These are phyloP conservation scores for Serripes groenlandicus DNA, from an alignment of 2,888 invertebrate genomes.

Conservation along the genomic window DNA sequence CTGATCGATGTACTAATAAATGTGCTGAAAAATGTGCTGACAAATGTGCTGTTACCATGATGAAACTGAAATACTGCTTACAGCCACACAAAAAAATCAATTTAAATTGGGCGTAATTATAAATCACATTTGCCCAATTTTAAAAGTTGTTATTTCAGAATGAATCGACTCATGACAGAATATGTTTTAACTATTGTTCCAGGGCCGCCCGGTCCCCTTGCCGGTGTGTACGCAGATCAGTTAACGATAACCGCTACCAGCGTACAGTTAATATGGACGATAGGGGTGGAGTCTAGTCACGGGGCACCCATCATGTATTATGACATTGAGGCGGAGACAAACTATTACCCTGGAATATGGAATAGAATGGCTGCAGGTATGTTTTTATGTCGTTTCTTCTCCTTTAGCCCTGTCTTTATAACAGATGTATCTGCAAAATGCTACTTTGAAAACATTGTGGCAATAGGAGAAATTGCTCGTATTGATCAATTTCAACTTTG, in stretches of 20 bases:
- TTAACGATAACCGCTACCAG: constrained; percentile 35
- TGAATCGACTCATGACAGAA: no score
- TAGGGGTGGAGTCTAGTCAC: constrained; percentile 19
- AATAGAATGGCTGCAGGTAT: constrained; percentile 44
- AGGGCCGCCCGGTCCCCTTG: constrained; percentile 61
- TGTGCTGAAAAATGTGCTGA: no score
- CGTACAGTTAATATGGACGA: constrained; percentile 56
- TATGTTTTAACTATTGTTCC: not conserved
- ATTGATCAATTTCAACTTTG: no score
- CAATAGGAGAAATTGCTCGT: no score
- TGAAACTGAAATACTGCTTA: no score
- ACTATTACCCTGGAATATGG: constrained; percentile 51
- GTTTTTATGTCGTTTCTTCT: not conserved
- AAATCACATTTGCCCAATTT: no score
- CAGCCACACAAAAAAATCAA: no score
- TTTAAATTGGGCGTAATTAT: no score
- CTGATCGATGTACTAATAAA: no score
- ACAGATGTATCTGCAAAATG: not conserved
- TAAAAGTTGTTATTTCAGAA: no score
- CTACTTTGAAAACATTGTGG: not conserved
- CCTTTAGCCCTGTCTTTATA: not conserved
- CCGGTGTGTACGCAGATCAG: constrained; percentile 56
- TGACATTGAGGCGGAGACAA: constrained; percentile 59
- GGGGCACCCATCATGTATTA: constrained; percentile 44
- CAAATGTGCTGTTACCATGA: no score